phyloP scores from a whole-genome alignment of 2,888 invertebrate species.

The Heliconius aoede region DNA sequence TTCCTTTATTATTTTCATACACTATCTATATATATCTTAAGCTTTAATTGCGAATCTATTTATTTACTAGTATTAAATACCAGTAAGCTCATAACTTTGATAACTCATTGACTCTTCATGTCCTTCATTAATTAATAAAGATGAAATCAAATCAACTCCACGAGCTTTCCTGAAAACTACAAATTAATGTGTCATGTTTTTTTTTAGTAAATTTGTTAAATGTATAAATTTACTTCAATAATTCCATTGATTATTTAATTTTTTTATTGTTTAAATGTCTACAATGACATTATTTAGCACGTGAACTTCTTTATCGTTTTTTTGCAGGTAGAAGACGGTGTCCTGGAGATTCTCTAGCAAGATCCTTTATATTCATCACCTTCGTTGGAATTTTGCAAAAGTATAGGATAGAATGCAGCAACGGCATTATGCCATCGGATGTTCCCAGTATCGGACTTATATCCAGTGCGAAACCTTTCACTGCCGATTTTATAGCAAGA shows the following conservation, averaged over 20 bases:
- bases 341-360: slow-evolving; percentile 86
- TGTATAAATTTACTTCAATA: neutral
- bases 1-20: no score
- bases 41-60: no score
- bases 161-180: no score
- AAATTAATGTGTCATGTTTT: no score
- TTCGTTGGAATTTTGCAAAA: slow-evolving; percentile 84
- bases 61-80: no score
- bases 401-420: slow-evolving; percentile 64
- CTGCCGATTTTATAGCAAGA: slow-evolving; percentile 59
- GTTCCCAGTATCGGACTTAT: slow-evolving; percentile 66
- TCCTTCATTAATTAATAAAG: no score
- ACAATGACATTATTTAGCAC: neutral
- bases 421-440: slow-evolving; percentile 63
- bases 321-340: slow-evolving; percentile 85
- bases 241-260: no score
- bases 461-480: slow-evolving; percentile 62
- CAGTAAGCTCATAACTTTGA: no score
- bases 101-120: no score
- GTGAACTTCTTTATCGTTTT: slow-evolving; percentile 24
- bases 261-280: neutral
- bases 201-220: neutral
- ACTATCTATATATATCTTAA: no score
- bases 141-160: no score
- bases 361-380: slow-evolving; percentile 84